Conservation (phyloP, 2,113 vertebrate genomes). For the Eptatretus burgeri region DNA sequence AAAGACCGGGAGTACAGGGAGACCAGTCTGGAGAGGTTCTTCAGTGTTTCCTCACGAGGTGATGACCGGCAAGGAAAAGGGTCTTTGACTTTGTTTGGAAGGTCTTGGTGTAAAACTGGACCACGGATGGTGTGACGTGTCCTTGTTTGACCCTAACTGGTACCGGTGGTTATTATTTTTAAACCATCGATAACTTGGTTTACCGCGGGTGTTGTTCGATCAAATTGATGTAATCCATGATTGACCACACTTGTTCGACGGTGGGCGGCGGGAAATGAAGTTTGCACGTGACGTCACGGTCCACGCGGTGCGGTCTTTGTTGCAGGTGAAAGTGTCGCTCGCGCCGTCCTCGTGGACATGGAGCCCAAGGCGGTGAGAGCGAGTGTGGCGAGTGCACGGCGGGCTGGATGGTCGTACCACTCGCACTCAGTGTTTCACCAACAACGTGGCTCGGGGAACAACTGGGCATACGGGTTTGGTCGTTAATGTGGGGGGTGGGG, state of each 20-base stretch:
- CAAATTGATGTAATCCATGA: too few species aligned
- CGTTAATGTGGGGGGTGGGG: too few species aligned
- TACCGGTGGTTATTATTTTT: neutral
- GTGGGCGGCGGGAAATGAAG: too few species aligned
- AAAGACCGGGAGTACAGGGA: conserved; percentile 14
- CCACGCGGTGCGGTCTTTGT: too few species aligned
- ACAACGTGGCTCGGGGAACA: conserved; percentile 82
- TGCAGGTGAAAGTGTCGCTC: conserved; percentile 15
- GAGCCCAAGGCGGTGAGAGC: conserved; percentile 72
- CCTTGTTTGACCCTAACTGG: too few species aligned
- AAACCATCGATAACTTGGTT: neutral
- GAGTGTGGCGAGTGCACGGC: conserved; percentile 25
- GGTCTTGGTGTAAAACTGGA: too few species aligned
- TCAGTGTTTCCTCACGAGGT: conserved; percentile 16
- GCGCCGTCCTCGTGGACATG: conserved; percentile 74
- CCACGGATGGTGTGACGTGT: too few species aligned
- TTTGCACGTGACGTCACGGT: too few species aligned
- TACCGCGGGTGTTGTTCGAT: too few species aligned
- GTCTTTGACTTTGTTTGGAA: too few species aligned
- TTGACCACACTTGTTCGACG: too few species aligned
- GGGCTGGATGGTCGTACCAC: conserved; percentile 43
- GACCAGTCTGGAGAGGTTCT: conserved; percentile 40
- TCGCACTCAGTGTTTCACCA: conserved; percentile 39
- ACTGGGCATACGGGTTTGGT: conserved; percentile 80
- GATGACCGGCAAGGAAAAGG: too few species aligned